Evolutionary conservation across 2,888 invertebrate species (phyloP), one percentile per base, ranked within the genome.

Genomic region (Ametastegia equiseti): DNA sequence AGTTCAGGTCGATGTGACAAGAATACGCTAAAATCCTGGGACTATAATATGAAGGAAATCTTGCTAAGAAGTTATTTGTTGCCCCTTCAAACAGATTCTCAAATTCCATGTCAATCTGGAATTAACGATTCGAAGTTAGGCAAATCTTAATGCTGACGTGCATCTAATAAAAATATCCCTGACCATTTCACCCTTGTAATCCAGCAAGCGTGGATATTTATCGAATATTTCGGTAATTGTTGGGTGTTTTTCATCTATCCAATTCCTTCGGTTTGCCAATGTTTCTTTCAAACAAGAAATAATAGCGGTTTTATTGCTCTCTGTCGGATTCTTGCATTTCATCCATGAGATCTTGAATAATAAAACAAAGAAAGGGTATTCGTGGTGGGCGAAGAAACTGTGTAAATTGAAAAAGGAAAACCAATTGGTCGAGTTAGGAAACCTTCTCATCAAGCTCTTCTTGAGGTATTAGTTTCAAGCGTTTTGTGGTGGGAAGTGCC

Each of bases 111-210:
- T 83, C 80, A 36, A 82, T 83, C 83, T 83, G 42, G 69, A 81
- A 81, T 71, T n/a, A n/a, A n/a, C n/a, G n/a, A n/a, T n/a, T n/a
- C n/a, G n/a, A n/a, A n/a, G n/a, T n/a, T n/a, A n/a, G n/a, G n/a
- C n/a, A n/a, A n/a, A n/a, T n/a, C n/a, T n/a, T n/a, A n/a, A n/a
- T n/a, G n/a, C n/a, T n/a, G n/a, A n/a, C n/a, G n/a, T n/a, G n/a
- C n/a, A n/a, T n/a, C n/a, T n/a, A n/a, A n/a, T n/a, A n/a, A n/a
- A 80, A 80, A 69, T 69, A 67, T 42, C 39, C 27, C 7, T 81
- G 50, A 82, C 81, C 80, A 79, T 81, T 63, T 82, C 80, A 71
- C 81, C 81, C n/a, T 82, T 82, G 19, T 81, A 81, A 82, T 82
- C 75, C 27, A 82, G 71, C 60, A 81, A 73, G 39, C 81, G 69